These are phyloP conservation scores for Meles meles DNA, from an alignment of 2,113 vertebrate species.

Conservation along the genomic window DNA sequence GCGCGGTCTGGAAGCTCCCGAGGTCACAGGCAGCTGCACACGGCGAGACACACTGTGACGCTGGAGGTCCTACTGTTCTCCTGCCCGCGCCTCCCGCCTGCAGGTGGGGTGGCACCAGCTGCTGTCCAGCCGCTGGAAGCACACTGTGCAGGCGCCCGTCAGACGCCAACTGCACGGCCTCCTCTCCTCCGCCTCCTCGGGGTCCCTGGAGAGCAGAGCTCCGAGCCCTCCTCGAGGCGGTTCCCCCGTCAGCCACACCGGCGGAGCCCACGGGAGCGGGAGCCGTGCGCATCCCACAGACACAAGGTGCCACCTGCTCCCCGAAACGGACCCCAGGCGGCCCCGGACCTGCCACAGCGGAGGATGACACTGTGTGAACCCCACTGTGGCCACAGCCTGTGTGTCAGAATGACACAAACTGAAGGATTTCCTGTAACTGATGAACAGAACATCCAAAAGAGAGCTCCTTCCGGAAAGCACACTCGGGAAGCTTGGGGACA, in stretches of 20 bases:
- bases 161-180: fast-evolving
- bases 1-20: background rate
- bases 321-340: fast-evolving
- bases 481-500: background rate
- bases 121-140: background rate
- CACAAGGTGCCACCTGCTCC: background rate
- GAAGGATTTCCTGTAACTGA: background rate
- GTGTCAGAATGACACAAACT: background rate
- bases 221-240: background rate
- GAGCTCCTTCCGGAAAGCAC: background rate
- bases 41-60: fast-evolving
- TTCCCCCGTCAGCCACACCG: background rate
- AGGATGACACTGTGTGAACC: background rate
- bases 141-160: fast-evolving
- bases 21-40: fast-evolving
- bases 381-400: background rate
- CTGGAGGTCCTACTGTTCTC: background rate
- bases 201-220: background rate
- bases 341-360: background rate
- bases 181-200: background rate
- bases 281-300: background rate
- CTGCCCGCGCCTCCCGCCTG: background rate
- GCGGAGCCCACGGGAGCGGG: fast-evolving
- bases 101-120: fast-evolving
- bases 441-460: background rate